Evolutionary conservation across 2,888 invertebrate species (phyloP), one percentile per base, ranked within the genome.

Genomic region (Scaptomyza flava): DNA sequence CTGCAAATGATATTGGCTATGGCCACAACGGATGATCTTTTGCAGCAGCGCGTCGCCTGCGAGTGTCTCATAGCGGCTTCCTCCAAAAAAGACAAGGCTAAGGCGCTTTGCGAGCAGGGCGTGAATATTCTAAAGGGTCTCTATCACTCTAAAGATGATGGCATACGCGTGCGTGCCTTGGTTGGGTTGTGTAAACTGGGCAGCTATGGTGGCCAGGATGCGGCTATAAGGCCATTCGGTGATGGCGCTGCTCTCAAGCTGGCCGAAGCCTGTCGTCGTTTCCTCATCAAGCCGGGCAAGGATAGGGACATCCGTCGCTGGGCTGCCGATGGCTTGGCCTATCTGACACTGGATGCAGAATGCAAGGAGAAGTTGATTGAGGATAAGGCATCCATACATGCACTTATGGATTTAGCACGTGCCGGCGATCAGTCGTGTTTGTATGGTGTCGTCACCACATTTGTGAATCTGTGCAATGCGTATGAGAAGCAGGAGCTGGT

Each of bases 41-140:
- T 98, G 0, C 98, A 99, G 90, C 96, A 99, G 93, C 96, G 96
- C 92, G 96, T 99, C 12, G 97, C 99, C 0, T 98, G 98, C 89
- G 99, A 99, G 92, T 98, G 99, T 81, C 95, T 99, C 48, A 97
- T 99, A 67, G 98, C 98, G 6, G 98, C 99, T 4, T 96, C 99
- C 2, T 97, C 98, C 6, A 99, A 99, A 91, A 98, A 98, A 91
- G 99, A 99, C 90, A 98, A 99, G 92, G 98, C 98, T 3, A 95
- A 96, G 81, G 95, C 97, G 0, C 96, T 99, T 42, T 95, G 98
- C 53, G 94, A 94, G 51, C 96, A 97, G 90, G 99, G 99, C 34
- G 95, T 97, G 8, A 96, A 97, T 68, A 98, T 99, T 70, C 93
- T 99, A n/a, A 98, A 99, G 89, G 96, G 96, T 58, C 93, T 99